Conservation (phyloP, 2,797 vertebrate species). For the Glyptemys insculpta region DNA sequence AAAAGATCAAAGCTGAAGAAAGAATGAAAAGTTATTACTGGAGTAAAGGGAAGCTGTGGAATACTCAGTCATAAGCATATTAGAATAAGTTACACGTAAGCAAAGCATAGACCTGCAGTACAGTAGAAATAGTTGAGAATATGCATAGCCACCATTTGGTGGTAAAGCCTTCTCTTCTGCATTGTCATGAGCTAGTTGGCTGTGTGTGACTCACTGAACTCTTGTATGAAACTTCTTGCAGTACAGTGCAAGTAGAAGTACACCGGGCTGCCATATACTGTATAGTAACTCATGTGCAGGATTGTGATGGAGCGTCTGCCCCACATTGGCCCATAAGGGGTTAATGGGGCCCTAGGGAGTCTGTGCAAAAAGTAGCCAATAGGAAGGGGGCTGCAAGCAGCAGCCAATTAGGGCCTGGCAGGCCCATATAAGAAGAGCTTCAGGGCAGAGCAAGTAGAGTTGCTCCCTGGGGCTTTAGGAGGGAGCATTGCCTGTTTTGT, state of each 20-base stretch:
- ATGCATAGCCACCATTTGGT: too few relatives aligned
- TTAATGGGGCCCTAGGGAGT: too few relatives aligned
- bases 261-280: neutral
- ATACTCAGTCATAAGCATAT: neutral
- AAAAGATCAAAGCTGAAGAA: neutral
- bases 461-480: too few relatives aligned
- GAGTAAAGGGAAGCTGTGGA: fast-evolving
- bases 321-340: too few relatives aligned
- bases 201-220: neutral
- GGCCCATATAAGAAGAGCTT: too few relatives aligned
- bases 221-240: neutral
- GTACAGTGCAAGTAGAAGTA: neutral
- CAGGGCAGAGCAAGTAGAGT: too few relatives aligned
- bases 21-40: neutral
- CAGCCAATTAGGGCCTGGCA: too few relatives aligned
- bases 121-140: neutral
- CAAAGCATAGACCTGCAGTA: fast-evolving
- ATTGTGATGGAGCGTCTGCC: too few relatives aligned
- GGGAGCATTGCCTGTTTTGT: too few relatives aligned
- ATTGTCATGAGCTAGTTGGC: fast-evolving
- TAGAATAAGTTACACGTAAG: fast-evolving
- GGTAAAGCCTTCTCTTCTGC: fast-evolving
- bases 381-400: too few relatives aligned
- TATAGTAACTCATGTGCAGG: neutral
- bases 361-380: too few relatives aligned